Percentiles rank a stretch among this genome's conserved stretches.
Evolutionary conservation across 1,140 invertebrate genomes (phyloP).

Genomic region (Homarus americanus): DNA sequence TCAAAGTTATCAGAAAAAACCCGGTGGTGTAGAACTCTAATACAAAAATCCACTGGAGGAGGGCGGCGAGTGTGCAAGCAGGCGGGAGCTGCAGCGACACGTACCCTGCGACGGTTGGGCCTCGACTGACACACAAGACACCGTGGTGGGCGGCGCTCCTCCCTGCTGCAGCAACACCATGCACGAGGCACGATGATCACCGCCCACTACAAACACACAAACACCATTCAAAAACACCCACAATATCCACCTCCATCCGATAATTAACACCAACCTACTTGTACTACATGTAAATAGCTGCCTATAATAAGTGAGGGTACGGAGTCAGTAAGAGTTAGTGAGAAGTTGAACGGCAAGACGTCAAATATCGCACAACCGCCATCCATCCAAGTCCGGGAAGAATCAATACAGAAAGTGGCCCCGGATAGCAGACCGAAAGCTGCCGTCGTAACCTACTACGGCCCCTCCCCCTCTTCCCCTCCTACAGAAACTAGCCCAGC

Average conservation of each 20-base stretch:
- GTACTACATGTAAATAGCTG: not conserved
- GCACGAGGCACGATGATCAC: not conserved
- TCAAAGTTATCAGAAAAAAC: not conserved
- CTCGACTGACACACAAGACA: slow-evolving; percentile 13
- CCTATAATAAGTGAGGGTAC: not conserved
- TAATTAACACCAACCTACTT: not conserved
- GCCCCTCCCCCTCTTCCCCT: not conserved
- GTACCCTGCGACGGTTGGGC: slow-evolving; percentile 13
- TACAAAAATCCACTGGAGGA: not conserved
- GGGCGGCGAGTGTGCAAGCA: not conserved
- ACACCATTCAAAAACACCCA: not conserved
- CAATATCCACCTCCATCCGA: not conserved
- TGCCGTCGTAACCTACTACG: slow-evolving; percentile 8
- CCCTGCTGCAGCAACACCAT: not conserved
- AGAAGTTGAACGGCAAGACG: not conserved
- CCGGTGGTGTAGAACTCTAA: not conserved
- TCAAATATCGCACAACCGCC: not conserved
- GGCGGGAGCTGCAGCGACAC: not conserved
- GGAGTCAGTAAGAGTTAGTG: not conserved
- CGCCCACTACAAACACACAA: not conserved
- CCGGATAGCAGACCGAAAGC: not conserved
- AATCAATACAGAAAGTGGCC: not conserved
- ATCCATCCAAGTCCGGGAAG: not conserved
- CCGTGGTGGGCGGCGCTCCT: not conserved
- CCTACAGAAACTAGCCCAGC: not conserved